Base-by-base conservation (phyloP, 1,140 invertebrate genomes). In the Danaus melanippus region DNA sequence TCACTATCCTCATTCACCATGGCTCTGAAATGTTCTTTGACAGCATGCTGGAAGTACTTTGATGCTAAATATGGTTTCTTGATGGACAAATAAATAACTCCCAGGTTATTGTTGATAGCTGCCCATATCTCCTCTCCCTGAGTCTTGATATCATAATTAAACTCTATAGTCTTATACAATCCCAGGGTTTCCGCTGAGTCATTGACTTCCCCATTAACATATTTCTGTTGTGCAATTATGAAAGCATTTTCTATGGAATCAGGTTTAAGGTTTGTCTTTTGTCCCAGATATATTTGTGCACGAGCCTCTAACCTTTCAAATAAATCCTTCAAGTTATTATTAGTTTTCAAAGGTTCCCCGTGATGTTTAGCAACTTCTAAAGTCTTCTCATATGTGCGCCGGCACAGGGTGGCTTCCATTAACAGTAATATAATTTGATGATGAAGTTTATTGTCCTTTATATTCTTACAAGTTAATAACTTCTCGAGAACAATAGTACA, bases 61-160 rank as follows among this genome's bases (percentile, higher is more conserved):
- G 91, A 91, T 0, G 95, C 95, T 41, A 97, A 89, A 75, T 94
- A 93, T 58, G 95, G 94, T 84, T 97, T 97, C 7, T 93, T 92
- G 69, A 97, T 90, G 17, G 94, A 92, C 71, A 96, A 91, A 88
- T 97, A 93, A 58, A 97, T 91, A 58, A 96, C 93, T 41, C 93
- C 96, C 66, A 97, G 90, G 76, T 98, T 97, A 76, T 98, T 98
- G 73, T 95, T 94, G 64, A 94, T 93, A 66, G 95, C 91, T 45
- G 95, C 81, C 83, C 80, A 87, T 44, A 87, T 79, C 46, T 87
- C 86, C 72, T 87, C 84, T n/a, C 79, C 78, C 60, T 87, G 76
- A 51, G 64, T 67, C 63, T 81, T 85, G 12, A 82, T 48, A 64
- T 83, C 73, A 67, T 85, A 84, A 64, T 68, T 77, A 57, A 76